Evolutionary conservation across 2,797 vertebrate genomes (phyloP).

Genomic region (Gallirallus australis): DNA sequence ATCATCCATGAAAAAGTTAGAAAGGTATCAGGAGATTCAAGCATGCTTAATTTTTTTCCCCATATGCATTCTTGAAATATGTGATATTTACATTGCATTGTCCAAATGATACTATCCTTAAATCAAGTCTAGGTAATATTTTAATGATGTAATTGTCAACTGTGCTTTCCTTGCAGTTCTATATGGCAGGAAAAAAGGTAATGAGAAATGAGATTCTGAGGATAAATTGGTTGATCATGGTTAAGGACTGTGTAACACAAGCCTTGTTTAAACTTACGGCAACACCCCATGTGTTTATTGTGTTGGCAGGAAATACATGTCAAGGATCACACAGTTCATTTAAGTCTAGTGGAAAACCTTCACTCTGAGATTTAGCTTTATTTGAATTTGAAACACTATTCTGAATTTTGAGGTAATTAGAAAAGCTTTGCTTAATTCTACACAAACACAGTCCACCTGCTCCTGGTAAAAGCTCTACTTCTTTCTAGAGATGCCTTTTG

Average conservation of each 20-base stretch:
- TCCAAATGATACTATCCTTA: not conserved
- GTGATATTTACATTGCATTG: not conserved
- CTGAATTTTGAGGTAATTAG: not conserved
- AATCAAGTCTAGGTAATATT: not conserved
- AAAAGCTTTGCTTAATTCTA: not conserved
- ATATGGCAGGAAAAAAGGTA: not conserved
- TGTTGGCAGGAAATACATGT: not conserved
- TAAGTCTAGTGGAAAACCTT: not conserved
- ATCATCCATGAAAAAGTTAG: not conserved
- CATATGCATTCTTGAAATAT: not conserved
- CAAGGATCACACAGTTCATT: not conserved
- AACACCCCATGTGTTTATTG: not conserved
- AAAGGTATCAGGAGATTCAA: not conserved
- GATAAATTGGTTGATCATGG: not conserved
- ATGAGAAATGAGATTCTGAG: not conserved
- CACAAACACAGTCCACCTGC: not conserved
- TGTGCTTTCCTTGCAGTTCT: not conserved
- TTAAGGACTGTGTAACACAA: not conserved
- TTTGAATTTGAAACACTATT: not conserved
- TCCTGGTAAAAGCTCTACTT: not conserved
- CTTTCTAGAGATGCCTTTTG: not conserved
- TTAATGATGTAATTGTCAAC: conserved; percentile 2
- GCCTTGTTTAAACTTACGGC: not conserved
- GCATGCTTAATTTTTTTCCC: not conserved
- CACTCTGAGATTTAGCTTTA: not conserved